Evolutionary conservation across 2,113 vertebrate species (phyloP), one percentile per base, ranked within the genome.

Genomic region (Lasiurus borealis): DNA sequence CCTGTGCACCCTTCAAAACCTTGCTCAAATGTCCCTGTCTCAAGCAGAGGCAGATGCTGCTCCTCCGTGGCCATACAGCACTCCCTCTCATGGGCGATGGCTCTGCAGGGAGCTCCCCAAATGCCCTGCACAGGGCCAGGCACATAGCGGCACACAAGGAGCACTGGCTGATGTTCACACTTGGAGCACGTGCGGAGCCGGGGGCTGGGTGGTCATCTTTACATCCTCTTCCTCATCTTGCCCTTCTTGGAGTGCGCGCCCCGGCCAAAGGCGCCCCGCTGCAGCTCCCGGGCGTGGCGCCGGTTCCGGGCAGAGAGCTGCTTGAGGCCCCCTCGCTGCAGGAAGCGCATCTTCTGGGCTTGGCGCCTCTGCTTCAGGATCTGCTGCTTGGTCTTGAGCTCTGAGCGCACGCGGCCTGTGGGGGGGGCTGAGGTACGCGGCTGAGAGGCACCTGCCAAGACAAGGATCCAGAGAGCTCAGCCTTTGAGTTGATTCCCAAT

Each of bases 291-390:
- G 16, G 98, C 94, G 0, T 96, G 98, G 97, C 98, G 98, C 75
- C 98, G 98, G 98, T 97, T 98, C 73, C 98, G 98, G 2, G 96
- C 83, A 0, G 98, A 99, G 5, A 99, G 94, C 48, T 99, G 99
- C 96, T 98, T 98, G 88, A 99, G 87, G 57, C 99, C 99, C 0
- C 99, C 99, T 0, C 98, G 96, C 97, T 99, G 99, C 93, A 99
- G 97, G 98, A 99, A 99, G 40, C 97, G 98, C 85, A 99, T 98
- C 97, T 99, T 99, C 93, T 98, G 98, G 0, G 85, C 77, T 6
- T 96, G 98, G 94, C 98, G 99, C 76, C 99, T 98, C 97, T 99
- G 98, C 97, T 99, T 99, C 88, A 99, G 97, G 97, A 99, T 99
- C 98, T 99, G 99, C 44, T 99, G 98, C 46, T 97, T 99, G 68